Evolutionary conservation across 1,140 invertebrate species (phyloP), one percentile per base, ranked within the genome.

Genomic region (Brachionus manjavacas): DNA sequence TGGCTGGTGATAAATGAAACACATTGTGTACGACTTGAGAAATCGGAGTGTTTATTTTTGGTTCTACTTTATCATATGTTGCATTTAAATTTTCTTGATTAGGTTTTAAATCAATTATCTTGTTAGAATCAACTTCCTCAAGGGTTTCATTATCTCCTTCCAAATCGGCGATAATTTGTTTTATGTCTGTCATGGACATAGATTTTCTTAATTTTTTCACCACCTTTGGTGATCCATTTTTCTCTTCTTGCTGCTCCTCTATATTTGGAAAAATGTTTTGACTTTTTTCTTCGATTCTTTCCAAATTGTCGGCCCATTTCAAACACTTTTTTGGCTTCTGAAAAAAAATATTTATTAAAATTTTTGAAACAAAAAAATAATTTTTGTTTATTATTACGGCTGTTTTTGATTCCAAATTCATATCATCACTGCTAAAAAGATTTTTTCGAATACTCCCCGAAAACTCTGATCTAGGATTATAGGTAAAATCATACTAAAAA

Each of bases 271-370:
- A 7, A 41, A 43, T 9, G 20, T 41, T 16, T 25, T 76, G 72
- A 49, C 3, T 70, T 70, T 25, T 43, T 81, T 81, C 79, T 35
- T 81, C 52, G 25, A 81, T 81, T 41, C 2, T 9, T n/a, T 64
- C 79, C 31, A 81, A 46, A 41, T 81, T 64, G 3, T 81, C 79
- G 11, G 79, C 79, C 79, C 79, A 81, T 81, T 12, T 31, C 3
- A 81, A 39, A 76, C 72, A 25, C 16, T 68, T 60, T 66, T 81
- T 81, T 43, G 79, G 11, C 41, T 81, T 81, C 52, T 60, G 11
- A 55, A 55, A 64, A 35, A 25, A 49, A 49, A 4, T 52, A 6
- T 49, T 20, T 11, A 12, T 20, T 49, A 28, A 31, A 25, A 49
- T 46, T 46, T 20, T 49, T 35, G 4, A 25, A 49, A 28, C 11